These are phyloP conservation scores for Electrona antarctica DNA, from an alignment of 2,113 vertebrate species.

Conservation along the genomic window DNA sequence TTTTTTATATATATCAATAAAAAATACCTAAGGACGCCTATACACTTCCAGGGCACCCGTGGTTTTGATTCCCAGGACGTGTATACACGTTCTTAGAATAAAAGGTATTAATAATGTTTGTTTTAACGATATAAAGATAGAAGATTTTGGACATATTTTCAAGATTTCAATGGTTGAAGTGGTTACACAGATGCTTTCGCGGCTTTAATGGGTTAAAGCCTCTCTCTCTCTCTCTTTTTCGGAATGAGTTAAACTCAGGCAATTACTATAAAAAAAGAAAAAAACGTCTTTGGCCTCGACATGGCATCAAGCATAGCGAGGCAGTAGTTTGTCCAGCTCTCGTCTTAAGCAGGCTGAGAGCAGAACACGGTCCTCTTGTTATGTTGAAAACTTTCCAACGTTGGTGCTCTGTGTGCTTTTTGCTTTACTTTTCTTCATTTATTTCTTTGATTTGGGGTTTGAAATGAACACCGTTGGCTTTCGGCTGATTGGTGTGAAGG, in stretches of 20 bases:
- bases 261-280: conserved; percentile 56
- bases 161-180: no score
- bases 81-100: no score
- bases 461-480: conserved; percentile 55
- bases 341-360: conserved; percentile 50
- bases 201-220: no score
- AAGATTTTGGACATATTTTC: no score
- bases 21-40: no score
- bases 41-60: no score
- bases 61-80: no score
- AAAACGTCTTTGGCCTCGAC: conserved; percentile 19
- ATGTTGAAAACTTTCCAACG: conserved; percentile 69
- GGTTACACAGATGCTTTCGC: no score
- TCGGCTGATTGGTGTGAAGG: conserved; percentile 54
- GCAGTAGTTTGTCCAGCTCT: conserved; percentile 22
- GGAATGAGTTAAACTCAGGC: conserved; percentile 46
- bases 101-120: no score
- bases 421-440: conserved; percentile 22
- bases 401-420: conserved; percentile 38
- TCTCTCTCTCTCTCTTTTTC: background rate
- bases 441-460: conserved; percentile 53
- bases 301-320: conserved; percentile 40
- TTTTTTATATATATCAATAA: no score
- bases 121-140: no score
- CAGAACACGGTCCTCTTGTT: conserved; percentile 48